phyloP scores from a whole-genome alignment of 2,113 vertebrate genomes.

The Clinocottus analis region DNA sequence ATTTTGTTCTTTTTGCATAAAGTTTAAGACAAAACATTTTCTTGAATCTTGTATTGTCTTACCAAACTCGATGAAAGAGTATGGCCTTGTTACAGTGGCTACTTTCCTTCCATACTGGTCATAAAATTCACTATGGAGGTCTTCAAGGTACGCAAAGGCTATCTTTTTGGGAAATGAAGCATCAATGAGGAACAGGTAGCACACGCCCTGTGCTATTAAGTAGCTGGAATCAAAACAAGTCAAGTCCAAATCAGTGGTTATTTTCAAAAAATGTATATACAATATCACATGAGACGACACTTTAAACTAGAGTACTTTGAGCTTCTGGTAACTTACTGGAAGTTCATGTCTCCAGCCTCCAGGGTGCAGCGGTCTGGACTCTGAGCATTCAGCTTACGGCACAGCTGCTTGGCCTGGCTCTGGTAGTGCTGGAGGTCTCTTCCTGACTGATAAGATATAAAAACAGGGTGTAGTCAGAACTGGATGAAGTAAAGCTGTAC shows the following conservation, averaged over 20 bases:
- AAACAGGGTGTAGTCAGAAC: not conserved
- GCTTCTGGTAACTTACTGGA: conserved; percentile 88
- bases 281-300: not conserved
- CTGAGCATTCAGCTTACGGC: conserved; percentile 93
- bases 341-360: conserved; percentile 91
- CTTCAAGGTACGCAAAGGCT: conserved; percentile 94
- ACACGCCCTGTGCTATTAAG: conserved; percentile 92
- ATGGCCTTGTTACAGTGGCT: conserved; percentile 92
- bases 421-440: conserved; percentile 96
- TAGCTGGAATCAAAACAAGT: conserved; percentile 77
- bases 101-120: conserved; percentile 94
- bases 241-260: not conserved
- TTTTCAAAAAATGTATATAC: too few relatives aligned
- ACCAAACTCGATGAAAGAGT: conserved; percentile 99
- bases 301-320: not conserved
- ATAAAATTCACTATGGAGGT: conserved; percentile 92
- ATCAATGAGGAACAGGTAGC: conserved; percentile 94
- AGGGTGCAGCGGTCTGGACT: conserved; percentile 95
- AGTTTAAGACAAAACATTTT: not conserved
- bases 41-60: conserved; percentile 2
- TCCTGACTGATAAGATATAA: conserved; percentile 84
- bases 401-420: conserved; percentile 96
- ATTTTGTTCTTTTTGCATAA: not conserved
- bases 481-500: not conserved
- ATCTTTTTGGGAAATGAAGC: conserved; percentile 92